These are phyloP conservation scores for Drosophila dunni DNA, from an alignment of 1,140 invertebrate genomes.

Conservation along the genomic window DNA sequence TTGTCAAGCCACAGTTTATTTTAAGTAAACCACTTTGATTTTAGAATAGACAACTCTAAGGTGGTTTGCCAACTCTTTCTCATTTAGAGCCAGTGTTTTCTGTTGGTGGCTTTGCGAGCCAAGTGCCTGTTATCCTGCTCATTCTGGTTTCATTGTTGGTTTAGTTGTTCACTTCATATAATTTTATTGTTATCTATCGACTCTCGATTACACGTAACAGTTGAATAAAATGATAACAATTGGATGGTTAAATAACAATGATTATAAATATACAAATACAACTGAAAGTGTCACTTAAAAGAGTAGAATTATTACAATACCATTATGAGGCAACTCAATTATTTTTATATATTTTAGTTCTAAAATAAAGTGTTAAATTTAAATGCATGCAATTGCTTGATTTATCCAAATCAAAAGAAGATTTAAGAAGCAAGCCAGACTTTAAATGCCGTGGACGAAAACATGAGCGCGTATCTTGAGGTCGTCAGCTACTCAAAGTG, in stretches of 20 bases:
- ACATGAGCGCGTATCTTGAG: conserved; percentile 7
- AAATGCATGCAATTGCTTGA: conserved; percentile 4
- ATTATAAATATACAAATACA: no score
- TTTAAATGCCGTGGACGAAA: background rate
- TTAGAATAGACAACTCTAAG: background rate
- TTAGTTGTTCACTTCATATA: conserved; percentile 1
- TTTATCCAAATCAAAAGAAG: background rate
- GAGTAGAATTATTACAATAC: no score
- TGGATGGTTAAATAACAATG: no score
- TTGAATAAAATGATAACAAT: background rate
- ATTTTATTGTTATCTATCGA: background rate
- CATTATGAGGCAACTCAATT: no score
- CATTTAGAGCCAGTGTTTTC: conserved; percentile 1
- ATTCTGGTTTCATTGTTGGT: background rate
- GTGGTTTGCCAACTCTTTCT: background rate
- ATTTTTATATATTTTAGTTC: no score
- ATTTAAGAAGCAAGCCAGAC: conserved; percentile 4
- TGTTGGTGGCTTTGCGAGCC: background rate
- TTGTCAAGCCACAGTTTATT: no score
- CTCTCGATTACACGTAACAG: no score
- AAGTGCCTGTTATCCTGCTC: background rate
- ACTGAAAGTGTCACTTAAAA: no score
- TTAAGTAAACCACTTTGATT: no score
- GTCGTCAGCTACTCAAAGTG: conserved; percentile 12
- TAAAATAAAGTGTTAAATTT: background rate